Percentiles rank a stretch among this genome's conserved stretches.
phyloP scores from a whole-genome alignment of 2,888 invertebrate species.

The Junonia oenone region DNA sequence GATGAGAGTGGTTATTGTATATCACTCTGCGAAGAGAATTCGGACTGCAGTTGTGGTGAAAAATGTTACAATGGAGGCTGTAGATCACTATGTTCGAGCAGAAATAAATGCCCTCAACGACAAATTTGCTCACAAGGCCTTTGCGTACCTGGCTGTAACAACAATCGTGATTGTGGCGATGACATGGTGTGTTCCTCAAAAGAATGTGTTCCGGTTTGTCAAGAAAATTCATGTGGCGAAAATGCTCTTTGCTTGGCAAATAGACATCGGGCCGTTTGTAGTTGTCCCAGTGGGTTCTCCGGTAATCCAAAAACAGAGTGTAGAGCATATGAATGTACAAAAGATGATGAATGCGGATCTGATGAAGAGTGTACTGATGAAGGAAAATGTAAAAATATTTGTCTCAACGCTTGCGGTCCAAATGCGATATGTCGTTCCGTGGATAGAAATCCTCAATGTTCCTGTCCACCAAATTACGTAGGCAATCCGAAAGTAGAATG shows the following conservation, averaged over 20 bases:
- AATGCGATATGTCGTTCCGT: slow-evolving; percentile 92
- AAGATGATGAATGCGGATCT: slow-evolving; percentile 86
- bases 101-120: slow-evolving; percentile 85
- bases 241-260: slow-evolving; percentile 89
- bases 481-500: slow-evolving; percentile 91
- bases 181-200: slow-evolving; percentile 84
- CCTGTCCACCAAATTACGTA: slow-evolving; percentile 88
- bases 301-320: slow-evolving; percentile 89
- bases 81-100: slow-evolving; percentile 83
- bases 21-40: slow-evolving; percentile 81
- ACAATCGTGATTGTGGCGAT: slow-evolving; percentile 87
- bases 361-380: slow-evolving; percentile 87
- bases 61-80: slow-evolving; percentile 86
- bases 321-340: slow-evolving; percentile 86
- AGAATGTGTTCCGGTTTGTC: slow-evolving; percentile 86
- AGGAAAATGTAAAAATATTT: slow-evolving; percentile 88
- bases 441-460: slow-evolving; percentile 88
- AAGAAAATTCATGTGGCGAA: slow-evolving; percentile 85
- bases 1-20: slow-evolving; percentile 90
- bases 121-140: slow-evolving; percentile 86
- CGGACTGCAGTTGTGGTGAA: slow-evolving; percentile 91
- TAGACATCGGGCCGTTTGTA: slow-evolving; percentile 90
- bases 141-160: slow-evolving; percentile 89
- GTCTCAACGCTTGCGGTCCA: slow-evolving; percentile 87
- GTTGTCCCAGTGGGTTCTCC: slow-evolving; percentile 91